Conservation (phyloP, 2,888 invertebrate species). For the Eurois occulta region DNA sequence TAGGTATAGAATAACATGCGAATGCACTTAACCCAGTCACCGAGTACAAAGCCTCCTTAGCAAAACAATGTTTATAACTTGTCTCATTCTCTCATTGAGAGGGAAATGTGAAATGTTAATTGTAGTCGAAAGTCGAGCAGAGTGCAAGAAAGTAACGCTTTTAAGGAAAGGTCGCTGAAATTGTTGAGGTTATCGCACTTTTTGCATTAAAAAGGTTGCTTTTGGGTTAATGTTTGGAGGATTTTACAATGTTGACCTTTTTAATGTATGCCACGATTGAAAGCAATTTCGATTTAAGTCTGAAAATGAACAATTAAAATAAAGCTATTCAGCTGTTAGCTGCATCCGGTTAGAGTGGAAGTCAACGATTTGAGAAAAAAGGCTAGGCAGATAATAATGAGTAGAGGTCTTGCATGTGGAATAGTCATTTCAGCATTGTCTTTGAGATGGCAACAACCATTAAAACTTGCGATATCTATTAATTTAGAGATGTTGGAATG, state of each 20-base stretch:
- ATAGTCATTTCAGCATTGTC: neutral
- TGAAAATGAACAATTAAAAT: neutral
- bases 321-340: neutral
- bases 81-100: slow-evolving; percentile 43
- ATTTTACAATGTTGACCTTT: neutral
- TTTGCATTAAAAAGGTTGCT: neutral
- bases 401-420: neutral
- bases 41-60: slow-evolving; percentile 20
- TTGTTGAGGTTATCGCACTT: neutral
- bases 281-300: neutral
- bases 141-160: slow-evolving; percentile 44
- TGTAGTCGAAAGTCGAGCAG: slow-evolving; percentile 41
- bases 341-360: neutral
- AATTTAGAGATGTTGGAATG: neutral
- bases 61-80: slow-evolving; percentile 36
- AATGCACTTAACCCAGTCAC: slow-evolving; percentile 57
- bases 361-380: neutral
- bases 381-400: neutral
- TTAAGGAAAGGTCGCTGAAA: slow-evolving; percentile 40
- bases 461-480: too few species aligned
- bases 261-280: neutral
- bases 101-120: slow-evolving; percentile 42
- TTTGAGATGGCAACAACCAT: neutral
- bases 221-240: slow-evolving; percentile 12
- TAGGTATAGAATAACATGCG: slow-evolving; percentile 44